Evolutionary conservation across 2,113 vertebrate genomes (phyloP).

Genomic region (Nematolebias whitei): DNA sequence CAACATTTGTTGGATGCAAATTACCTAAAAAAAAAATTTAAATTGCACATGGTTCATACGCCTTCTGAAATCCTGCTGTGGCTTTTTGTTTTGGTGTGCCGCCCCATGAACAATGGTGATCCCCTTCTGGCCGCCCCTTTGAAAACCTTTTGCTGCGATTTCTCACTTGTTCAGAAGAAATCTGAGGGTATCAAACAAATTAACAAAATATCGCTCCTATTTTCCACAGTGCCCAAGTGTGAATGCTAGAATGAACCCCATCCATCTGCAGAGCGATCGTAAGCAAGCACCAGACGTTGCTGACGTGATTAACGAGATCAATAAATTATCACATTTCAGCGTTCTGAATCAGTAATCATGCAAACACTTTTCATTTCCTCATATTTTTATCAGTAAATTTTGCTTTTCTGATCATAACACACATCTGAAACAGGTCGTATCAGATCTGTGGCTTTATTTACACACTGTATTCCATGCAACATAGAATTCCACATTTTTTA

Average conservation of each 20-base stretch:
- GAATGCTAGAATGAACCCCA: neutral
- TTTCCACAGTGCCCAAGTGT: neutral
- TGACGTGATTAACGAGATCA: slow-evolving; percentile 11
- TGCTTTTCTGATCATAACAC: neutral
- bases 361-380: slow-evolving; percentile 20
- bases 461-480: slow-evolving; percentile 5
- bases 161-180: neutral
- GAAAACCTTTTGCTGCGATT: too few relatives aligned
- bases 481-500: neutral
- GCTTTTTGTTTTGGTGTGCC: too few relatives aligned
- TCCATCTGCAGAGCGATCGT: neutral
- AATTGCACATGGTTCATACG: too few relatives aligned
- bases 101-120: too few relatives aligned
- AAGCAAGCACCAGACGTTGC: neutral
- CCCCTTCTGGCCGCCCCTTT: too few relatives aligned
- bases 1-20: too few relatives aligned
- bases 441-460: neutral
- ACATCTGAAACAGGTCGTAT: slow-evolving; percentile 14
- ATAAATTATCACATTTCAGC: slow-evolving; percentile 29
- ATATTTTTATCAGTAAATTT: slow-evolving; percentile 23
- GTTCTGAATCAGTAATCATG: slow-evolving; percentile 12
- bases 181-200: neutral
- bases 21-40: too few relatives aligned
- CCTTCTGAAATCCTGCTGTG: too few relatives aligned
- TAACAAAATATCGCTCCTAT: neutral